phyloP scores from a whole-genome alignment of 2,888 invertebrate genomes.

The Coelopa pilipes region DNA sequence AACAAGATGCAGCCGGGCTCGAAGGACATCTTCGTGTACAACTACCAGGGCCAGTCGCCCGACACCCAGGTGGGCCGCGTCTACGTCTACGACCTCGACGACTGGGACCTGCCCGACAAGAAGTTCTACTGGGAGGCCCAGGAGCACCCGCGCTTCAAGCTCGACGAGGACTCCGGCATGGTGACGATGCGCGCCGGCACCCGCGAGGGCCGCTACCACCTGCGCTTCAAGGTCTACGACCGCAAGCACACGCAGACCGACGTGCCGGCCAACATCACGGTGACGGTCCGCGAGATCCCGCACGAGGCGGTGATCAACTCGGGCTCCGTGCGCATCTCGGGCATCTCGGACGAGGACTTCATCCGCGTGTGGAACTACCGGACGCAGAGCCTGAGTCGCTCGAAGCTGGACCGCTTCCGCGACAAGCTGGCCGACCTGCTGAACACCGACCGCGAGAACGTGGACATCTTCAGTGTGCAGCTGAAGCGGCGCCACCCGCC shows the following conservation, averaged over 20 bases:
- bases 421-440: constrained; percentile 88
- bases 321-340: constrained; percentile 91
- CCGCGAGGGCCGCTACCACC: constrained; percentile 84
- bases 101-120: constrained; percentile 98
- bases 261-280: constrained; percentile 95
- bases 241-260: constrained; percentile 94
- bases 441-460: constrained; percentile 86
- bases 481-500: constrained; percentile 86
- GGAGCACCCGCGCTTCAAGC: constrained; percentile 86
- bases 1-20: constrained; percentile 98
- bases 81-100: constrained; percentile 96
- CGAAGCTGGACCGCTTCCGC: constrained; percentile 89
- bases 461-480: constrained; percentile 97
- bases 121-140: constrained; percentile 93
- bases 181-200: constrained; percentile 95
- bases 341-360: constrained; percentile 96
- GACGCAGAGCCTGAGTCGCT: constrained; percentile 83
- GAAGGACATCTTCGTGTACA: constrained; percentile 97
- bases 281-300: constrained; percentile 92
- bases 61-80: constrained; percentile 94
- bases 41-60: constrained; percentile 91
- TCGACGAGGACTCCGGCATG: constrained; percentile 93
- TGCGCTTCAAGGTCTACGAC: constrained; percentile 90
- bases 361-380: constrained; percentile 94
- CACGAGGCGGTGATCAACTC: constrained; percentile 96